Base-by-base conservation (phyloP, 2,888 invertebrate genomes). In the Cataglyphis rosenhaueri region DNA sequence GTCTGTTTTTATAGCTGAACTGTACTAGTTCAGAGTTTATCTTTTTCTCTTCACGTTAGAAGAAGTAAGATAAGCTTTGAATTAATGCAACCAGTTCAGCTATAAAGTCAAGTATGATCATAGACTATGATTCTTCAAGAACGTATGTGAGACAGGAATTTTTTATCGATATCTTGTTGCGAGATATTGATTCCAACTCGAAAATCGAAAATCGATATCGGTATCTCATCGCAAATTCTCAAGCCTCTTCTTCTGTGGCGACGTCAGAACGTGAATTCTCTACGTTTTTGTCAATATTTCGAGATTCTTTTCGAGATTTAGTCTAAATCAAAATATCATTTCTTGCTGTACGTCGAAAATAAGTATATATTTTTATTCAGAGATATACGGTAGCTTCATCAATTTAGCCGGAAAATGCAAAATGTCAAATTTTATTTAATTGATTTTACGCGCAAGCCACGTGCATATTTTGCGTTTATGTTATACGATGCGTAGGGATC, bases 231-330 rank as follows among this genome's bases (percentile, higher is more conserved):
- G 55, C 0, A 21, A 21, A 57, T 48, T 32, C 44, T 44, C 32
- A 21, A n/a, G 6, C 64, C 66, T 84, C 59, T 82, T 88, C 65
- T 88, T 82, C n/a, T 55, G 29, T 70, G 70, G 21, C 12, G 10
- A n/a, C 82, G 75, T 25, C 57, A 32, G 18, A 9, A 65, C 48
- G 81, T 57, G 57, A 81, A 10, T 18, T 78, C 9, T 25, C 25
- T 41, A 44, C 57, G 76, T 82, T 55, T 75, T n/a, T 78, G 1
- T 44, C 48, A 75, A 61, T 82, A 88, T 85, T 85, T 88, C 21
- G 62, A 55, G 48, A 48, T 81, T 83, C 32, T 71, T 41, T 25
- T 25, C 25, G 70, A 0, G 61, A 52, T 73, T n/a, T 44, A 3
- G n/a, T 0, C 0, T 12, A 15, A 75, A 79, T 82, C 18, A 48